Evolutionary conservation across 1,140 invertebrate genomes (phyloP).

Genomic region (Meteorus sp.): DNA sequence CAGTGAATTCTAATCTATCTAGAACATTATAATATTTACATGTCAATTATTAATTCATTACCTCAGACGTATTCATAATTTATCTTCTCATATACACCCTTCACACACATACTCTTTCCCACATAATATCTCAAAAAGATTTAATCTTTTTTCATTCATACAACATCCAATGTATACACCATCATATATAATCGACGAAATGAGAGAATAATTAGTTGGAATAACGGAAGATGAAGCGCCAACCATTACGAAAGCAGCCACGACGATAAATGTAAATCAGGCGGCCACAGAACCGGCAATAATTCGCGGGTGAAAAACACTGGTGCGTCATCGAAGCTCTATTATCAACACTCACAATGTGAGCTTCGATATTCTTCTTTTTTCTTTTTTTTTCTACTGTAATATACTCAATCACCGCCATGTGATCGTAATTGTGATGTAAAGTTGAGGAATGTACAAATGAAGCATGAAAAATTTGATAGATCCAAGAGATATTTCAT

Average conservation of each 20-base stretch:
- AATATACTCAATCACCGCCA: too few relatives aligned
- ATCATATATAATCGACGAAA: slow-evolving; percentile 51
- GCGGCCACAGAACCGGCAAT: slow-evolving; percentile 50
- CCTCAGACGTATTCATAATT: too few relatives aligned
- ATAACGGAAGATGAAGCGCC: slow-evolving; percentile 55
- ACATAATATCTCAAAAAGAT: not conserved
- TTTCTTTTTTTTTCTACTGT: not conserved
- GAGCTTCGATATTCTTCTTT: slow-evolving; percentile 39
- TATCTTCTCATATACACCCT: too few relatives aligned
- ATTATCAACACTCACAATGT: slow-evolving; percentile 47
- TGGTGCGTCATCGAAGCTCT: slow-evolving; percentile 51
- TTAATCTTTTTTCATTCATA: not conserved
- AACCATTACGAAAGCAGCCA: slow-evolving; percentile 49
- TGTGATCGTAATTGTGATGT: too few relatives aligned
- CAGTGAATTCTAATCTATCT: too few relatives aligned
- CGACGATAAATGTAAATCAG: slow-evolving; percentile 58
- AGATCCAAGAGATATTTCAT: too few relatives aligned
- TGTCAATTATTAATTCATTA: too few relatives aligned
- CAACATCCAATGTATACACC: not conserved
- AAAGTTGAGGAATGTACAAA: too few relatives aligned
- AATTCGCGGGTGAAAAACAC: slow-evolving; percentile 53
- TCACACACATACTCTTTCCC: too few relatives aligned
- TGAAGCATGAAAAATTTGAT: too few relatives aligned
- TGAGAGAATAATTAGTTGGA: slow-evolving; percentile 56
- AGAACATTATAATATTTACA: too few relatives aligned